Conservation (phyloP, 2,888 invertebrate genomes). For the Omphaloscelis lunosa region DNA sequence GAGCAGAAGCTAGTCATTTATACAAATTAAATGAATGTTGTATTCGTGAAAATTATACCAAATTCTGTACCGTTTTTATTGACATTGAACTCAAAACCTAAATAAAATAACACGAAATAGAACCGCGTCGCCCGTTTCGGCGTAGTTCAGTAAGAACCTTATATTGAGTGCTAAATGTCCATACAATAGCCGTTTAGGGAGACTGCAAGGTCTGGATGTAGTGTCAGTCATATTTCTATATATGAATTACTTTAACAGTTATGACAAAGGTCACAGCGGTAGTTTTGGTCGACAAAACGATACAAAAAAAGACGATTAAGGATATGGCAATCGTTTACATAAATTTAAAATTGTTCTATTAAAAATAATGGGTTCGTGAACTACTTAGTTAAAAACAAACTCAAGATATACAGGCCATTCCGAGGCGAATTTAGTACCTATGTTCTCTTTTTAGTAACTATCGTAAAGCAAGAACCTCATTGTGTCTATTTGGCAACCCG, state of each 20-base stretch:
- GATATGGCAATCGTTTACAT: constrained; percentile 3
- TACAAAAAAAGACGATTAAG: background rate
- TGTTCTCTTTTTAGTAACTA: background rate
- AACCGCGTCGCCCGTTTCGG: constrained; percentile 20
- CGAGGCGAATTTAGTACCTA: background rate
- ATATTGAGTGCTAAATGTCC: constrained; percentile 30
- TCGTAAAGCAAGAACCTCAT: background rate
- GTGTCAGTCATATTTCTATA: constrained; percentile 15
- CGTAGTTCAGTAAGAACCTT: constrained; percentile 25
- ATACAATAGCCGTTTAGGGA: constrained; percentile 5
- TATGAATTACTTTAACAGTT: constrained; percentile 25
- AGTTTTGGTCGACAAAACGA: constrained; percentile 10
- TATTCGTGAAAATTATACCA: constrained; percentile 11
- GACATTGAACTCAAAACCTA: constrained; percentile 53
- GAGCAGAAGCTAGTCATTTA: background rate
- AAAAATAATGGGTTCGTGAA: background rate
- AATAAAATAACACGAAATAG: constrained; percentile 18
- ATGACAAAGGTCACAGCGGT: constrained; percentile 26
- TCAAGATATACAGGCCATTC: background rate
- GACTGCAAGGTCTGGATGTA: background rate
- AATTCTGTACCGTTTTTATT: constrained; percentile 13
- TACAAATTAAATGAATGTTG: background rate
- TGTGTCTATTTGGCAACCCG: background rate
- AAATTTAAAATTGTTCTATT: constrained; percentile 14
- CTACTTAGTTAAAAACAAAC: background rate